These are phyloP conservation scores for Choristoneura fumiferana DNA, from an alignment of 1,140 invertebrate genomes.

Conservation along the genomic window DNA sequence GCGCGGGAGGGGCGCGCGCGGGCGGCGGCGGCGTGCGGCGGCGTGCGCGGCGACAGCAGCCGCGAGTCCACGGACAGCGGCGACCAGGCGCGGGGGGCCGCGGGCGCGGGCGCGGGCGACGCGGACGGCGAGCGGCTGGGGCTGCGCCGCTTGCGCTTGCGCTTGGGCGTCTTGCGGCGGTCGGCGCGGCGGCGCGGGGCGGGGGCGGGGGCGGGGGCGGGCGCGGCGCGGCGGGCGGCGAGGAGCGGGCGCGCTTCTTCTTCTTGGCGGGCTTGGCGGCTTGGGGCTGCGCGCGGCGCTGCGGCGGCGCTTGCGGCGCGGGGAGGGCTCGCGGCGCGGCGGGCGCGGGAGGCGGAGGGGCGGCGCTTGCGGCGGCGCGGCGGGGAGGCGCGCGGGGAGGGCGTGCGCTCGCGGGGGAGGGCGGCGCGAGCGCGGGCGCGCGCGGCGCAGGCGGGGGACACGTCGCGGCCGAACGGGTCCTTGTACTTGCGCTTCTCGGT, in stretches of 20 bases:
- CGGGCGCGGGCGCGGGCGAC: no score
- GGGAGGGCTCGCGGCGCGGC: conserved; percentile 25
- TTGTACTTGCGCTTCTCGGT: conserved; percentile 84
- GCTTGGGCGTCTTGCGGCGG: conserved; percentile 53
- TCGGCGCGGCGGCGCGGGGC: conserved; percentile 75
- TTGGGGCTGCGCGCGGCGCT: conserved; percentile 41
- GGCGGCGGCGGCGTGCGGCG: no score
- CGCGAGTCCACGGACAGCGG: conserved; percentile 65
- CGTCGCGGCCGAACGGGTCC: conserved; percentile 90
- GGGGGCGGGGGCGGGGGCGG: no score
- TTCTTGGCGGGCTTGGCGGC: no score
- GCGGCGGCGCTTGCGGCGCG: conserved; percentile 50
- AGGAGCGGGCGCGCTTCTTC: no score
- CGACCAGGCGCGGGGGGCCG: conserved; percentile 32
- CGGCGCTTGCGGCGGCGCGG: conserved; percentile 26
- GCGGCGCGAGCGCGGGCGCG: conserved; percentile 28
- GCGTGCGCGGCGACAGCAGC: no score
- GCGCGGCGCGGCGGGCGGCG: conserved; percentile 50
- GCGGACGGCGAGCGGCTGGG: conserved; percentile 32
- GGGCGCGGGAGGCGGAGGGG: conserved; percentile 35
- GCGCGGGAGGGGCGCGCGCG: conserved; percentile 73
- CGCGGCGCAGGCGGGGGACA: conserved; percentile 51
- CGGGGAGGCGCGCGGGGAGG: conserved; percentile 37
- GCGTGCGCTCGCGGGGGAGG: conserved; percentile 30
- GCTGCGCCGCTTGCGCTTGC: conserved; percentile 36